A percentile compares a stretch with the other conserved stretches of the same genome.
These are phyloP conservation scores for Salvelinus fontinalis DNA, from an alignment of 2,113 vertebrate species.

Conservation along the genomic window DNA sequence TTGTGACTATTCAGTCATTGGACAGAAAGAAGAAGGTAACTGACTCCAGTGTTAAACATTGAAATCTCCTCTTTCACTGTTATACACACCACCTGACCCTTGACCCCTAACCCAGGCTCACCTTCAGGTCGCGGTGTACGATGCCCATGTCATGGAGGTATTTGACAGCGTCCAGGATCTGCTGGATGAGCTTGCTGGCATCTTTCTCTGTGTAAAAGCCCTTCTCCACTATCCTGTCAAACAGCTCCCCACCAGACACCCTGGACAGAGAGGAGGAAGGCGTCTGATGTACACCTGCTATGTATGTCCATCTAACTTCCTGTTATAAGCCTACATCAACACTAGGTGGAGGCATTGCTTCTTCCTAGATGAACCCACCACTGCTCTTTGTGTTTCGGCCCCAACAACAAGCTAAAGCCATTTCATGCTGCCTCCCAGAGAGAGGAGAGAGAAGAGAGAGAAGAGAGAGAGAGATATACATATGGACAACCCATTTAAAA, in stretches of 20 bases:
- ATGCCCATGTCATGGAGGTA: slow-evolving; percentile 97
- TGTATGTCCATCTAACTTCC: not conserved
- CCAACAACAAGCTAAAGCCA: not conserved
- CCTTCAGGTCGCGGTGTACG: slow-evolving; percentile 96
- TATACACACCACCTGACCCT: not conserved
- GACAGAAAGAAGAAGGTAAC: not conserved
- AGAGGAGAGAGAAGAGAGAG: too few species aligned
- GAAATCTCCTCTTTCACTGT: not conserved
- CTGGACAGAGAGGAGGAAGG: slow-evolving; percentile 58
- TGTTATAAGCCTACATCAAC: slow-evolving; percentile 32
- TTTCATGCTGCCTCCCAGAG: too few species aligned
- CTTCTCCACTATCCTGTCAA: slow-evolving; percentile 97
- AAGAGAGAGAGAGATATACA: too few species aligned
- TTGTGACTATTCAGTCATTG: too few species aligned
- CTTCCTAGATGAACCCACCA: not conserved
- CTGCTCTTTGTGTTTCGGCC: too few species aligned
- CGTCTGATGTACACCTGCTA: not conserved
- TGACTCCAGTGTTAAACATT: not conserved
- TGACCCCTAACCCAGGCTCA: slow-evolving; percentile 50
- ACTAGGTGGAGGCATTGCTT: slow-evolving; percentile 59
- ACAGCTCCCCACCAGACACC: slow-evolving; percentile 94
- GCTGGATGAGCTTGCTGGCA: slow-evolving; percentile 92
- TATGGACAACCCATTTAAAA: too few species aligned
- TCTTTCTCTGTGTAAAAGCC: slow-evolving; percentile 98
- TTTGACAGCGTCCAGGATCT: slow-evolving; percentile 94